Evolutionary conservation across 1,140 invertebrate genomes (phyloP).

Genomic region (Manduca sexta): DNA sequence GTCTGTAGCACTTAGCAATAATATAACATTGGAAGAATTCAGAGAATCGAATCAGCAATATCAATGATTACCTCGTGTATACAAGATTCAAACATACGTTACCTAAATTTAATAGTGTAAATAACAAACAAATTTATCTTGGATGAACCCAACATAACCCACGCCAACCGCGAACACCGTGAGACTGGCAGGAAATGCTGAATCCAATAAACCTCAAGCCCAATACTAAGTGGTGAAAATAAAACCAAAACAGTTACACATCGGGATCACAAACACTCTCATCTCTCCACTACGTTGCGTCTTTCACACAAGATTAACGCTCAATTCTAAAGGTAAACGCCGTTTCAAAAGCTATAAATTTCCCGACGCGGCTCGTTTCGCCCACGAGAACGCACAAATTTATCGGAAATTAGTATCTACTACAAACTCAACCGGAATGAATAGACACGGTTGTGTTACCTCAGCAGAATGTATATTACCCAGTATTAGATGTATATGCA

Average conservation of each 20-base stretch:
- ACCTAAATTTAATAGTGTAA: too few species aligned
- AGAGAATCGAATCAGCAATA: too few species aligned
- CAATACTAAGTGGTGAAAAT: conserved; percentile 3
- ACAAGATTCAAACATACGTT: too few species aligned
- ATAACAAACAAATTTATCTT: too few species aligned
- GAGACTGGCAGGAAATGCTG: too few species aligned
- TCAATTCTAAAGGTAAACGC: conserved; percentile 66
- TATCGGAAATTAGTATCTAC: conserved; percentile 62
- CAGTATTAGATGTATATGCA: not conserved
- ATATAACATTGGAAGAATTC: too few species aligned
- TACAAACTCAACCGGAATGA: conserved; percentile 25
- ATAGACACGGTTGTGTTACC: conserved; percentile 19
- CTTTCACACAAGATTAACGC: conserved; percentile 71
- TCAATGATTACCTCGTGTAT: too few species aligned
- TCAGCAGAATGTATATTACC: conserved; percentile 15
- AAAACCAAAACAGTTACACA: conserved; percentile 12
- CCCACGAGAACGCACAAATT: conserved; percentile 61
- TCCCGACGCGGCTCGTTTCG: conserved; percentile 56
- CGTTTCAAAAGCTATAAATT: conserved; percentile 68
- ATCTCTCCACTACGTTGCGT: conserved; percentile 27
- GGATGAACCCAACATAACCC: too few species aligned
- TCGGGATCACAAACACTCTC: conserved; percentile 32
- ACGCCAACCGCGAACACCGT: too few species aligned
- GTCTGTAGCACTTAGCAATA: too few species aligned
- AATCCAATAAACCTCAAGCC: not conserved